Base-by-base conservation (phyloP, 2,113 vertebrate species). In the Chitala chitala region DNA sequence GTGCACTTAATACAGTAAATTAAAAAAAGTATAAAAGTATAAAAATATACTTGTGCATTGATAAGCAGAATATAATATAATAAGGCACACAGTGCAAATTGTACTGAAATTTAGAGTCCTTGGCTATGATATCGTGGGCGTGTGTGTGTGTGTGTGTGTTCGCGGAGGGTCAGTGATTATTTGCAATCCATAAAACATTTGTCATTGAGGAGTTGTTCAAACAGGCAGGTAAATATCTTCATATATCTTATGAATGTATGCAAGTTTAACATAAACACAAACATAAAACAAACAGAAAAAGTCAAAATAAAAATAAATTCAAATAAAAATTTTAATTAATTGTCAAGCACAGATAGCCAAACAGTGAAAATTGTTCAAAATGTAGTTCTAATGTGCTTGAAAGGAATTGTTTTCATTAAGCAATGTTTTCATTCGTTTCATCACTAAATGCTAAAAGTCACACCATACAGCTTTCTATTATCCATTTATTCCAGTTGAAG, bases 311-410 rank as follows among this genome's bases (percentile, higher is more conserved):
- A 68, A 12, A 48, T 29, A 12, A 63, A 6, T 46, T 38, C n/a
- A n/a, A n/a, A n/a, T n/a, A n/a, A 15, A 63, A 50, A 74, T 53
- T 26, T 17, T 68, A 69, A 75, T 69, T 75, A 13, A 69, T 75
- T 75, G 24, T 15, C 40, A 44, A 40, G 64, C 64, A 48, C n/a
- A 38, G 26, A 40, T 44, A 55, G 51, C 56, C 10, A 46, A 69
- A 69, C 40, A 31, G 38, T 29, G 36, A 40, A 44, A 69, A 75
- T 69, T 58, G 36, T 74, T 74, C 13, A 26, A 22, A 38, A 51
- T 50, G 36, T 46, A 74, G 15, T 40, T 53, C 42, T 65, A 54
- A 74, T 66, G 65, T 64, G 46, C 59, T 50, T 65, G 48, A 53
- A 65, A 74, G 46, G 46, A 36, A 65, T 74, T 66, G 72, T 64